phyloP scores from a whole-genome alignment of 1,140 invertebrate species.

The Lucilia cuprina region DNA sequence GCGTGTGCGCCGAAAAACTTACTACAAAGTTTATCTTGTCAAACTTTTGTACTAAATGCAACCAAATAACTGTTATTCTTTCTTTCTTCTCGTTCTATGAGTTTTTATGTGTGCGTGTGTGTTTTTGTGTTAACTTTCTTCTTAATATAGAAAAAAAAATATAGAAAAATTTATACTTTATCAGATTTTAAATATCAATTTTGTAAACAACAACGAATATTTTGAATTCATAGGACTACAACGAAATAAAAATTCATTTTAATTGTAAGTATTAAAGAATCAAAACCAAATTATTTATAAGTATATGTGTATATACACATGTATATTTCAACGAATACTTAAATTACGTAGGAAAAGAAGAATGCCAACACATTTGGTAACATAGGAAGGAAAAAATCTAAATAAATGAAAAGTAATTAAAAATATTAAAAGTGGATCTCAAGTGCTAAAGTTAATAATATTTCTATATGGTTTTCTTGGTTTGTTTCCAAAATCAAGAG shows the following conservation, averaged over 20 bases:
- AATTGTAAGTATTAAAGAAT: not conserved
- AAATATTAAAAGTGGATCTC: no score
- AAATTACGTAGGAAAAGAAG: not conserved
- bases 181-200: not conserved
- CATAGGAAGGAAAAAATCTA: no score
- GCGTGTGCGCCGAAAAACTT: not conserved
- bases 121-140: not conserved
- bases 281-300: not conserved
- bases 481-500: no score
- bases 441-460: no score
- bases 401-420: no score
- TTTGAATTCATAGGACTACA: not conserved
- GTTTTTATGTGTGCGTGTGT: constrained; percentile 4
- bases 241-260: not conserved
- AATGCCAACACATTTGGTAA: not conserved
- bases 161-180: not conserved
- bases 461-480: no score
- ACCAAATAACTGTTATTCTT: constrained; percentile 20
- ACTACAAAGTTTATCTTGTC: not conserved
- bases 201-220: constrained; percentile 2
- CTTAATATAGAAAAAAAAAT: not conserved
- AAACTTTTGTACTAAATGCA: constrained; percentile 25
- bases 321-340: not conserved
- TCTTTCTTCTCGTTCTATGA: not conserved
- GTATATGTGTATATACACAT: not conserved